Conservation (phyloP, 1,140 invertebrate species). For the Listronotus oregonensis region DNA sequence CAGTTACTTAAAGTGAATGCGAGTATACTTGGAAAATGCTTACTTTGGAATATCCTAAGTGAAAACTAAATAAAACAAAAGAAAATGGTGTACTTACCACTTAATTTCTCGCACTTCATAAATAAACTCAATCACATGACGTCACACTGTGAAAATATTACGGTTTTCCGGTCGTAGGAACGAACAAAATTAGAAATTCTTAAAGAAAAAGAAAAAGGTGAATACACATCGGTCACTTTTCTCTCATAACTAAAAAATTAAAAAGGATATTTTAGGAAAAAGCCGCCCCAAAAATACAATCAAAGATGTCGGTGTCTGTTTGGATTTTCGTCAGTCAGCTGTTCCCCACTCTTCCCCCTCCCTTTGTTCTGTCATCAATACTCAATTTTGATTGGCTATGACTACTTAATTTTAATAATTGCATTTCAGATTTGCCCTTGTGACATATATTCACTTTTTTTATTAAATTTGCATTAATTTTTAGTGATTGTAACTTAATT, state of each 20-base stretch:
- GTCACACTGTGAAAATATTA: conserved; percentile 42
- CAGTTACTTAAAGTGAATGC: conserved; percentile 32
- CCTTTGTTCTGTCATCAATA: conserved; percentile 9
- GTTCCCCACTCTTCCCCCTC: conserved; percentile 44
- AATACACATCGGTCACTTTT: conserved; percentile 40
- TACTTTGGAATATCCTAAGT: neutral
- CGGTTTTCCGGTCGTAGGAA: conserved; percentile 24
- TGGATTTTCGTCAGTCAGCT: conserved; percentile 46
- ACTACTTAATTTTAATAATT: conserved; percentile 18
- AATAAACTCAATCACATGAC: conserved; percentile 49
- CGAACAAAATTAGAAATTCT: conserved; percentile 32
- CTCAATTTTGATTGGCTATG: conserved; percentile 19
- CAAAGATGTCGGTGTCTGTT: conserved; percentile 48
- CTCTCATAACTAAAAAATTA: conserved; percentile 46
- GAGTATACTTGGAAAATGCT: neutral
- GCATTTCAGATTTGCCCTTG: conserved; percentile 34
- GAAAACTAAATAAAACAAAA: conserved; percentile 6
- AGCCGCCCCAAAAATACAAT: conserved; percentile 41
- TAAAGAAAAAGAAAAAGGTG: conserved; percentile 32
- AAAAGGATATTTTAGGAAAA: conserved; percentile 34
- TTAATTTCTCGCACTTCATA: conserved; percentile 42
- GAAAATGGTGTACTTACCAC: conserved; percentile 38
- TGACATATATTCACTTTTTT: conserved; percentile 29
- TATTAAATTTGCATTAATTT: too few relatives aligned
- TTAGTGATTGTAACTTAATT: too few relatives aligned